Percentiles rank a stretch among this genome's conserved stretches.
These are phyloP conservation scores for Linyphia triangularis DNA, from an alignment of 2,888 invertebrate species.

Conservation along the genomic window DNA sequence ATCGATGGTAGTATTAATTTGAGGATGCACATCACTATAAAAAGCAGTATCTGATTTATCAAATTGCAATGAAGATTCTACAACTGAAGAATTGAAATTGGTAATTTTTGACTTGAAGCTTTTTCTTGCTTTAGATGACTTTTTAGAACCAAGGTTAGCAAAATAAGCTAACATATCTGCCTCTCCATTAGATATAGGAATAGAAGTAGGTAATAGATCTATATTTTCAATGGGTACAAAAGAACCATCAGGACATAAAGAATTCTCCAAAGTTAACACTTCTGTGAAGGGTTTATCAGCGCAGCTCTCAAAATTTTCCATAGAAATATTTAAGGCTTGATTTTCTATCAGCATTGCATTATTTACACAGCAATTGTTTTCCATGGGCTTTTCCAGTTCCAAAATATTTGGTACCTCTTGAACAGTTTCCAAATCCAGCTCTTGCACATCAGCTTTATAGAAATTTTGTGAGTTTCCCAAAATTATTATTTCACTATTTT, in stretches of 20 bases:
- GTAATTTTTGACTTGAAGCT: background rate
- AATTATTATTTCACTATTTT: background rate
- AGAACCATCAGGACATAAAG: background rate
- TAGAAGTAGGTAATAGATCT: background rate
- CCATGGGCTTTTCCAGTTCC: background rate
- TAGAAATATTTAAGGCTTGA: background rate
- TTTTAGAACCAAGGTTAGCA: background rate
- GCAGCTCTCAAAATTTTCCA: background rate
- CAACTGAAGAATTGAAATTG: background rate
- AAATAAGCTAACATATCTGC: background rate
- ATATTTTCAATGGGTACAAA: background rate
- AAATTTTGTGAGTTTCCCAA: background rate
- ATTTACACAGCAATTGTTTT: background rate
- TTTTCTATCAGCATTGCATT: background rate
- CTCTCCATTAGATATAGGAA: constrained; percentile 3
- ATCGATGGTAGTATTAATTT: too few species aligned
- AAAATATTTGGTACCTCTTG: background rate
- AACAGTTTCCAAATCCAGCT: background rate
- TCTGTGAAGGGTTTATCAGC: background rate
- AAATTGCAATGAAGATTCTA: background rate
- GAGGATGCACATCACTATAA: too few species aligned
- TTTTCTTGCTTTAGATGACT: background rate
- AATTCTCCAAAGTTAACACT: background rate
- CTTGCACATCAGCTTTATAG: background rate
- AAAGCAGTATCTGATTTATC: background rate